Conservation (phyloP, 2,797 vertebrate species). For the Platyrinchus mystaceus region DNA sequence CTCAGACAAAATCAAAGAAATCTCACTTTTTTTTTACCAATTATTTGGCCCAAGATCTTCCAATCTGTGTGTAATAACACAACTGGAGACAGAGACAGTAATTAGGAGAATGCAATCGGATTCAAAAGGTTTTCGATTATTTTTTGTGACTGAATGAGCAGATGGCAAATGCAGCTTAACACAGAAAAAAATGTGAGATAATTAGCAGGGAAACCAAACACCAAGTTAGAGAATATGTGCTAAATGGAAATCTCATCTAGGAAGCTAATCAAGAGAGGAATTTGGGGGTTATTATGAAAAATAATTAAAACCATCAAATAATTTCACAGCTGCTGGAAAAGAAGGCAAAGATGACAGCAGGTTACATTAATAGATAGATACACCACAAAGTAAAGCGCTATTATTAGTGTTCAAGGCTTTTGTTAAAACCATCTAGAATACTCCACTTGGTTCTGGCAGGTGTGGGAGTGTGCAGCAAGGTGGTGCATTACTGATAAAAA, state of each 20-base stretch:
- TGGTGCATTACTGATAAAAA: background rate
- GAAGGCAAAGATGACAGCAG: slow-evolving; percentile 30
- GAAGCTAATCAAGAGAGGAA: slow-evolving; percentile 62
- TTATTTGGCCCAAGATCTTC: slow-evolving; percentile 41
- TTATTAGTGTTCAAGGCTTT: slow-evolving; percentile 1
- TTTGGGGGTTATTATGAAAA: slow-evolving; percentile 54
- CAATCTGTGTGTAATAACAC: slow-evolving; percentile 33
- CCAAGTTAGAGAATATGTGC: slow-evolving; percentile 54
- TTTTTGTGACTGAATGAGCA: slow-evolving; percentile 59
- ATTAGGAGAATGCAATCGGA: slow-evolving; percentile 16
- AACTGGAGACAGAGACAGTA: slow-evolving; percentile 49
- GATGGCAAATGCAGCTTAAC: slow-evolving; percentile 63
- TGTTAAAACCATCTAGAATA: slow-evolving; percentile 5
- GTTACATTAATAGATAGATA: slow-evolving; percentile 36
- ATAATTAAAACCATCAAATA: slow-evolving; percentile 45
- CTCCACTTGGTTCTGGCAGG: background rate
- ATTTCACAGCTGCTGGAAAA: slow-evolving; percentile 49
- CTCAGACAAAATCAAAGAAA: slow-evolving; percentile 36
- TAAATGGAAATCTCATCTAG: slow-evolving; percentile 63
- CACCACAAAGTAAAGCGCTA: background rate
- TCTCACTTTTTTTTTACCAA: background rate
- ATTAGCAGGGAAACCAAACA: slow-evolving; percentile 61
- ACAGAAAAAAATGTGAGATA: slow-evolving; percentile 40
- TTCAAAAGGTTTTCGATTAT: slow-evolving; percentile 56
- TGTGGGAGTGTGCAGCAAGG: background rate